A percentile compares a stretch with the other conserved stretches of the same genome.
These are phyloP conservation scores for Phragmatobia fuliginosa DNA, from an alignment of 2,888 invertebrate species.

Conservation along the genomic window DNA sequence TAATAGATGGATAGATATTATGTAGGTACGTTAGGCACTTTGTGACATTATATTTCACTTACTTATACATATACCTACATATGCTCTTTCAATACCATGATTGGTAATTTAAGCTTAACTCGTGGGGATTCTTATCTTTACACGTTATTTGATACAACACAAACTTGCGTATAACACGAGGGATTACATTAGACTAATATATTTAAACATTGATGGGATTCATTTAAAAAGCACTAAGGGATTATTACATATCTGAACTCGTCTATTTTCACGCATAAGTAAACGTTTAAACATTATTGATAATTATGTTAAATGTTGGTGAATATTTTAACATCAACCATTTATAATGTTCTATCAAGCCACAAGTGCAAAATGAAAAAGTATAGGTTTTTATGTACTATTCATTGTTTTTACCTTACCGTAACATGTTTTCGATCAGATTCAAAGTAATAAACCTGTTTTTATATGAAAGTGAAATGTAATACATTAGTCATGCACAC, in stretches of 20 bases:
- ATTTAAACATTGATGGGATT: too few species aligned
- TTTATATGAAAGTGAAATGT: background rate
- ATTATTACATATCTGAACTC: background rate
- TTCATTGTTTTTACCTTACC: background rate
- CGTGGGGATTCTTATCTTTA: background rate
- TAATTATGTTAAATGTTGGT: slow-evolving; percentile 11
- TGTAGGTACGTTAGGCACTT: too few species aligned
- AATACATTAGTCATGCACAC: background rate
- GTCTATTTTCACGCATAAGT: background rate
- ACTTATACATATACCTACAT: too few species aligned
- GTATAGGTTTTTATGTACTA: background rate
- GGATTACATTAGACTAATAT: too few species aligned
- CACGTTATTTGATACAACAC: too few species aligned
- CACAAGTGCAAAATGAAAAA: background rate
- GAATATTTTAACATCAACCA: slow-evolving; percentile 3
- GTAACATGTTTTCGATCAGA: slow-evolving; percentile 10
- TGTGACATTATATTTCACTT: background rate
- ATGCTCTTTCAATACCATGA: background rate
- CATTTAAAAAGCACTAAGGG: too few species aligned
- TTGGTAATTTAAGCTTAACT: background rate
- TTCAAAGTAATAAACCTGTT: slow-evolving; percentile 7
- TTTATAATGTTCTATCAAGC: background rate
- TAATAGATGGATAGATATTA: too few species aligned
- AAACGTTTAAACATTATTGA: slow-evolving; percentile 3
- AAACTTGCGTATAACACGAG: too few species aligned